Base-by-base conservation (phyloP, 30 jellyfish, hydroid and myxozoan species). In the Aurelia coerulea region DNA sequence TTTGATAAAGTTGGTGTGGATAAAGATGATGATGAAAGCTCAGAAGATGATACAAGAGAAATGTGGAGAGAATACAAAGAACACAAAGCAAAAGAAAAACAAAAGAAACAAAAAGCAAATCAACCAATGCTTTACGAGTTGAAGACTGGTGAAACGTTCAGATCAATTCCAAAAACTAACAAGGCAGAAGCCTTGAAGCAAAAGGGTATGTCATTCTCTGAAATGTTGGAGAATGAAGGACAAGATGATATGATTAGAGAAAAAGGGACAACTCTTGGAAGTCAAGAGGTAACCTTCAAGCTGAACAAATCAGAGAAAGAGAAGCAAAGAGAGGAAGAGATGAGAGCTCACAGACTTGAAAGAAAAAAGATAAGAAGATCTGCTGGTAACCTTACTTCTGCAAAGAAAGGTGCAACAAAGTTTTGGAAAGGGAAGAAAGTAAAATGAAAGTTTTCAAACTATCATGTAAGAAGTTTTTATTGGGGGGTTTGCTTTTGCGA, bases 281-380 rank as follows among this genome's bases (percentile, higher is more conserved):
- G 96, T 78, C 79, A 87, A 62, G 99, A 95, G 65, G 91, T 95
- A 18, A 67, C 96, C 0, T 95, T 95, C 77, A 82, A 56, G 68
- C 39, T 90, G 77, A 65, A 76, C 39, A 84, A 94, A 66, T 23
- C 85, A 19, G 88, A 73, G 15, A 68, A 91, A 49, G 92, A 89
- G 12, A n/a, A 64, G 39, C 31, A 62, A 62, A 64, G 76, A 41
- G 97, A 85, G 32, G 92, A 87, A 50, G 95, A 81, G 39, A 37
- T 67, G 32, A 67, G 66, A 41, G 92, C 74, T 9, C 99, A 95
- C 75, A 95, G 87, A 76, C 65, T 85, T 58, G 99, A 95, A 68
- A 83, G 99, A 51, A 88, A 85, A 42, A 69, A 86, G 63, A 15
- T 95, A 7, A 80, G 99, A 58, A 73, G 99, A 69, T 85, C 99